phyloP scores from a whole-genome alignment of 2,797 vertebrate genomes.

The Amblyraja radiata region DNA sequence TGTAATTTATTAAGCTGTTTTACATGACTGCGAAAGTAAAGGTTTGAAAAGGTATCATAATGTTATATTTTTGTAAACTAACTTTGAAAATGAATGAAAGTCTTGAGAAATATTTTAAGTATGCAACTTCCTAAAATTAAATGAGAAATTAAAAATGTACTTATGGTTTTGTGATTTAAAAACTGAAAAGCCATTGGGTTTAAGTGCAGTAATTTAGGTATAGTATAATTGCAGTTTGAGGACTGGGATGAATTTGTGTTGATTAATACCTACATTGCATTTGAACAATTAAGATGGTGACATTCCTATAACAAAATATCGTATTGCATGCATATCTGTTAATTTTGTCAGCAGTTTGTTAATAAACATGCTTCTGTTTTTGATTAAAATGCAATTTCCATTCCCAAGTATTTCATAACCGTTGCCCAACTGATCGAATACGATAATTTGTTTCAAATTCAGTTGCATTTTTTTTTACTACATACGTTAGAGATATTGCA shows the following conservation, averaged over 20 bases:
- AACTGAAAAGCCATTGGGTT: not conserved
- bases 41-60: not conserved
- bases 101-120: not conserved
- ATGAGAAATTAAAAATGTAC: not conserved
- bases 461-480: not conserved
- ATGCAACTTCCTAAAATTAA: not conserved
- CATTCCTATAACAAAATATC: not conserved
- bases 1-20: not conserved
- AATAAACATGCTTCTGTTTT: constrained; percentile 7
- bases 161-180: not conserved
- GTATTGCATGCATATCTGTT: not conserved
- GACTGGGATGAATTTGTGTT: not conserved
- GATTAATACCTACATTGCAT: not conserved
- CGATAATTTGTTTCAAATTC: constrained; percentile 20
- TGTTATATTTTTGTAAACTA: not conserved
- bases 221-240: not conserved
- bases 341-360: not conserved
- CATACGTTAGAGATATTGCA: not conserved
- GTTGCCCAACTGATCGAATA: not conserved
- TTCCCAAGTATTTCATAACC: not conserved
- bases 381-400: not conserved
- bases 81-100: not conserved
- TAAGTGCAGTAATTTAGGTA: not conserved
- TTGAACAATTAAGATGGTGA: not conserved
- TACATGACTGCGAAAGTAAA: not conserved